Conservation (phyloP, 2,113 vertebrate genomes). For the Centropristis striata region DNA sequence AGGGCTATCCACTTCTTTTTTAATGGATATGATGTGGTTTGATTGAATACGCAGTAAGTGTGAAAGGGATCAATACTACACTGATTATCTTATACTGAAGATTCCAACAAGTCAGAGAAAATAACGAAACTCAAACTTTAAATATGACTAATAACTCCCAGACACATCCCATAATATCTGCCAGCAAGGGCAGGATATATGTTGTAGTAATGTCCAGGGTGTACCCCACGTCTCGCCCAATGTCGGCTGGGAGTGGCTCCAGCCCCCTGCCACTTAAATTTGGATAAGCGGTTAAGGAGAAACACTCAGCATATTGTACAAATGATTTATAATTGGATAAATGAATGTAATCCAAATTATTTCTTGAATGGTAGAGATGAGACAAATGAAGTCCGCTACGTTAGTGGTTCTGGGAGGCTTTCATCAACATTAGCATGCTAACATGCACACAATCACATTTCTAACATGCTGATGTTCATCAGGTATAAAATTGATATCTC, state of each 20-base stretch:
- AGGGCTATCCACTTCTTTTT: not conserved
- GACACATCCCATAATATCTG: conserved; percentile 4
- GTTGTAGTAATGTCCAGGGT: conserved; percentile 6
- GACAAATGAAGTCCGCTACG: not conserved
- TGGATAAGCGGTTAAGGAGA: no score
- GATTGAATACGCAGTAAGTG: not conserved
- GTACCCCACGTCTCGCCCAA: no score
- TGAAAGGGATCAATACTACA: not conserved
- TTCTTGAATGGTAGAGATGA: not conserved
- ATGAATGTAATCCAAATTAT: not conserved
- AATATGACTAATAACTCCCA: conserved; percentile 5
- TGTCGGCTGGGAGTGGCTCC: no score
- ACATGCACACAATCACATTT: no score
- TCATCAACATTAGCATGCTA: not conserved
- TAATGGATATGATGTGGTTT: not conserved
- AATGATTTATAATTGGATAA: not conserved
- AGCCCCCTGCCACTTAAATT: no score
- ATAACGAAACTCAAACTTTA: conserved; percentile 1
- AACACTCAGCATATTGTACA: not conserved
- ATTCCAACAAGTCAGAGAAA: not conserved
- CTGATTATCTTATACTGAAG: not conserved
- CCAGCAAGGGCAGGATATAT: not conserved
- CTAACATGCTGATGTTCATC: no score
- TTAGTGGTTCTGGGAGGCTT: no score
- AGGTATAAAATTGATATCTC: no score